Conservation (phyloP, 2,888 invertebrate species). For the Agrochola lota region DNA sequence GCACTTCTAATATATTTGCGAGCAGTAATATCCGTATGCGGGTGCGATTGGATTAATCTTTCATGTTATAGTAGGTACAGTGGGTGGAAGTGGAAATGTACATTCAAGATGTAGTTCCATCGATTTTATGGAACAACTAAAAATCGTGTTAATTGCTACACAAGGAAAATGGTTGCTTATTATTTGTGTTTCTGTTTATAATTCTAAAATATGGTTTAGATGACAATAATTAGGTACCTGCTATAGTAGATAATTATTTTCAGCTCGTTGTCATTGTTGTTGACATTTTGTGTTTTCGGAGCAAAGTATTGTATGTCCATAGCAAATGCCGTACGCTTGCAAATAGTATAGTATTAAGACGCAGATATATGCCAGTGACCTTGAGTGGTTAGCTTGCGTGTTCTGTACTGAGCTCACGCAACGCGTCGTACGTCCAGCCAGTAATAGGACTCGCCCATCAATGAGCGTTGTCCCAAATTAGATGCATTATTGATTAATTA, state of each 20-base stretch:
- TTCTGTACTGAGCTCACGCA: too few species aligned
- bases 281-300: background rate
- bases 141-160: background rate
- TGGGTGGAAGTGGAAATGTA: background rate
- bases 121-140: background rate
- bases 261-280: background rate
- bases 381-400: too few species aligned
- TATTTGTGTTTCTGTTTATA: background rate
- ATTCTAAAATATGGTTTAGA: background rate
- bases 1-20: slow-evolving; percentile 57
- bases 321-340: background rate
- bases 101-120: background rate
- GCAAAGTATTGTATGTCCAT: background rate
- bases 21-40: slow-evolving; percentile 46
- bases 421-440: too few species aligned
- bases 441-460: too few species aligned
- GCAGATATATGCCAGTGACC: too few species aligned
- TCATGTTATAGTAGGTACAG: background rate
- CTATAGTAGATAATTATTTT: background rate
- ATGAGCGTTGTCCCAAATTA: too few species aligned
- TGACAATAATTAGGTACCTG: too few species aligned
- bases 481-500: too few species aligned
- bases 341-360: background rate
- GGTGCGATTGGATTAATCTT: slow-evolving; percentile 54
- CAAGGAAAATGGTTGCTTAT: too few species aligned